Base-by-base conservation (phyloP, 1,140 invertebrate species). In the Trichogramma pretiosum region DNA sequence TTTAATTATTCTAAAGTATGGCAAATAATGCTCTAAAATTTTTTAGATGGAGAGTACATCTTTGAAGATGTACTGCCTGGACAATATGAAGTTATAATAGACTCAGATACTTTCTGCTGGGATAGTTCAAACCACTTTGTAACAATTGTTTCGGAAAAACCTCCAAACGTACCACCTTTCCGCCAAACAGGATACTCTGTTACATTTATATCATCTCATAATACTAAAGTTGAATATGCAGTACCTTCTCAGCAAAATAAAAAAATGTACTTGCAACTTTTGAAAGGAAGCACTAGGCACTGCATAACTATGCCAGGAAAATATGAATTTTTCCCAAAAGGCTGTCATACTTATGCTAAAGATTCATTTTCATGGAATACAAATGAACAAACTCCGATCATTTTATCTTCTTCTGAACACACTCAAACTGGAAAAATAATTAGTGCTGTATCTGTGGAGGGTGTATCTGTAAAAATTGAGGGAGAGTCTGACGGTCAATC, bases 51-150 rank as follows among this genome's bases (percentile, higher is more conserved):
- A 7, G 74, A 74, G 22, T 97, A 93, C 64, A 67, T 68, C 10
- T 92, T 95, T 55, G 71, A 74, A 16, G 82, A 89, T 47, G 77
- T 96, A 13, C 70, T 86, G 23, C 85, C 88, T 5, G 93, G 90
- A 17, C 79, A 82, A 32, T 95, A 93, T 58, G 77, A 85, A 70
- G 64, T 90, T 1, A 75, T 77, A 1, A 77, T 90, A 35, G 70
- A 76, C 14, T 73, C 70, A 3, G 78, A 78, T 42, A 74, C 78
- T 30, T 82, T 86, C 47, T 92, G 88, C 61, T 94, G 88, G 84
- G 73, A 79, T 36, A 76, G 74, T 43, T 65, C 77, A 0, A 76
- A 74, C 18, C 77, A 83, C 35, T 73, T 74, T 23, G 70, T 89
- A 5, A 75, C 75, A 4, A 46, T 58, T 23, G 77, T 93, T 3